A percentile compares a stretch with the other conserved stretches of the same genome.
Conservation (phyloP, 2,888 invertebrate genomes). For the Archips xylosteana region DNA sequence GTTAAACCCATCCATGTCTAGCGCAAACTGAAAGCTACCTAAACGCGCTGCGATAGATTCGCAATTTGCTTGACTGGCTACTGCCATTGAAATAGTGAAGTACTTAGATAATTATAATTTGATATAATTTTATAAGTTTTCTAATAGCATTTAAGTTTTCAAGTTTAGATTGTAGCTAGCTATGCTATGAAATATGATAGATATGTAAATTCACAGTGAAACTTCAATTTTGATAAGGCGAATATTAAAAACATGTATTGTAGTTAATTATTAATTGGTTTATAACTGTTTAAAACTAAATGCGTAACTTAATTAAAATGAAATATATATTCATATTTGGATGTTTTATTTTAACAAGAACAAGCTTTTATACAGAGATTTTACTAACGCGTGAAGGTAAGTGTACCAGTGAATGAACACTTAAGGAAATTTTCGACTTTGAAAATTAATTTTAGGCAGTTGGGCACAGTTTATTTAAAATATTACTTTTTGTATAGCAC, state of each 20-base stretch:
- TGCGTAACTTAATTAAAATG: conserved; percentile 14
- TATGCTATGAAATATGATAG: neutral
- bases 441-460: too few relatives aligned
- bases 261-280: conserved; percentile 27
- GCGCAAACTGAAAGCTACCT: neutral
- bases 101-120: neutral
- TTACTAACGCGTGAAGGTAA: too few relatives aligned
- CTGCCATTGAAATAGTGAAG: neutral
- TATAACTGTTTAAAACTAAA: conserved; percentile 22
- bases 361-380: too few relatives aligned
- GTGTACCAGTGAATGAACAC: too few relatives aligned
- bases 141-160: conserved; percentile 33
- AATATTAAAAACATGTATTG: conserved; percentile 9
- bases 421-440: too few relatives aligned
- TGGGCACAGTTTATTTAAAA: too few relatives aligned
- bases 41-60: neutral
- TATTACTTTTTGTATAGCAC: too few relatives aligned
- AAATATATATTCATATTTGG: neutral
- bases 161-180: conserved; percentile 18
- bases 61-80: neutral
- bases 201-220: conserved; percentile 31
- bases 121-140: conserved; percentile 26
- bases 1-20: conserved; percentile 54
- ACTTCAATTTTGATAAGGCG: conserved; percentile 23
- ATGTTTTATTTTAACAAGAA: conserved; percentile 21